Base-by-base conservation (phyloP, 1,140 invertebrate genomes). In the Daktulosphaira vitifoliae region DNA sequence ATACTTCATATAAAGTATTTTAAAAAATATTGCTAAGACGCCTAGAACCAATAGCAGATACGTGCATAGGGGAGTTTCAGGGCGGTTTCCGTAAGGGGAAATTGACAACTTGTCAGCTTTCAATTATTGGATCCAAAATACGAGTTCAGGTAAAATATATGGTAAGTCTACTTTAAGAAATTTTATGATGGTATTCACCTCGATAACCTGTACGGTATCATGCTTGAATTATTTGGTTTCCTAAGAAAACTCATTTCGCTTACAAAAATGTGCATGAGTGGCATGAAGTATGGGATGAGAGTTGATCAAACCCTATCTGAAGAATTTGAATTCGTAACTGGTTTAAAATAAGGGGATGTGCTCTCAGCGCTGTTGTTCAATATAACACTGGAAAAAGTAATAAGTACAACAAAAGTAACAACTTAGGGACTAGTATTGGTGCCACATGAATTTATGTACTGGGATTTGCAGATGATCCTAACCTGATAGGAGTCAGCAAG, bases 61-160 rank as follows among this genome's bases (percentile, higher is more conserved):
- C 62, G 29, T 39, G 59, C 11, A 50, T 67, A 46, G 53, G 38
- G n/a, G 56, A 67, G 16, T 42, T 51, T 37, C 66, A 67, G 52
- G 42, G 25, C 9, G 66, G 56, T 22, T 67, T 67, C 29, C 29
- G 18, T 33, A 50, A 39, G 38, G 56, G 42, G 26, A 22, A 56
- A 33, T 67, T 56, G 6, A 67, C 66, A 15, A 65, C 37, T 5
- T 48, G 52, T 42, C 49, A 29, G 15, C 9, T 51, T 6, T 51
- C 42, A 18, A 18, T 44, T 5, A 44, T 44, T 44, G n/a, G 42
- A 11, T 18, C n/a, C 6, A 44, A 44, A 44, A 18, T 44, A 16
- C 8, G 42, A 44, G 20, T 44, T 16, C n/a, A 44, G 42, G n/a
- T 18, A 44, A 44, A 44, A 44, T 44, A 15, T 44, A 18, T 44